Base-by-base conservation (phyloP, 1,140 invertebrate species). In the Eriosoma lanigerum region DNA sequence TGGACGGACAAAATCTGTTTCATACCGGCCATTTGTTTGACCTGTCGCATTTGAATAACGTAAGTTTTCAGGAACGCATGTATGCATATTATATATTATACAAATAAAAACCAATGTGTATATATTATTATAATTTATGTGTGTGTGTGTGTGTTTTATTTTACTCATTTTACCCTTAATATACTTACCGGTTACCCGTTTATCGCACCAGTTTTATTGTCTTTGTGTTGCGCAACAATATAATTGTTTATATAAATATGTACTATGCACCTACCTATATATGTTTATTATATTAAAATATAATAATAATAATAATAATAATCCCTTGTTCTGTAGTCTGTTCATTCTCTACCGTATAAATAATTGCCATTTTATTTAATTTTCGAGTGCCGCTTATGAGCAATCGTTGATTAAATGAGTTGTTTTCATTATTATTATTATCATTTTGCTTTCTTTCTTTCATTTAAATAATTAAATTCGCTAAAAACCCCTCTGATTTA, bases 1-100 rank as follows among this genome's bases (percentile, higher is more conserved):
- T 78, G 75, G 75, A 78, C 75, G 75, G 75, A 62, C 75, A 78
- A 78, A 78, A 78, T 78, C 56, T 78, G 75, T 78, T 78, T 38
- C 75, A 78, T 78, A 78, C 75, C 21, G 75, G 75, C 24, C 75
- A 78, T 78, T 78, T 78, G 38, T 78, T 78, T 26, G 75, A 78
- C 44, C 54, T 78, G 38, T 78, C 75, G 21, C 75, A 78, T 78
- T 78, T 78, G 75, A 78, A 78, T 60, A 78, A 78, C 75, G 75
- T 78, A 78, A 78, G 75, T 78, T 38, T 38, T 44, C 32, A 52
- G 68, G 46, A 72, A 17, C 68, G 26, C 15, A 48, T 17, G 64
- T 46, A 38, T 29, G 17, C 1, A 15, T 13, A 21, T 38, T 4
- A 38, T 38, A 38, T 38, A 38, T 46, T 13, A 21, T 44, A 29